Evolutionary conservation across 2,113 vertebrate genomes (phyloP).

Genomic region (Ceuthmochares aereus): DNA sequence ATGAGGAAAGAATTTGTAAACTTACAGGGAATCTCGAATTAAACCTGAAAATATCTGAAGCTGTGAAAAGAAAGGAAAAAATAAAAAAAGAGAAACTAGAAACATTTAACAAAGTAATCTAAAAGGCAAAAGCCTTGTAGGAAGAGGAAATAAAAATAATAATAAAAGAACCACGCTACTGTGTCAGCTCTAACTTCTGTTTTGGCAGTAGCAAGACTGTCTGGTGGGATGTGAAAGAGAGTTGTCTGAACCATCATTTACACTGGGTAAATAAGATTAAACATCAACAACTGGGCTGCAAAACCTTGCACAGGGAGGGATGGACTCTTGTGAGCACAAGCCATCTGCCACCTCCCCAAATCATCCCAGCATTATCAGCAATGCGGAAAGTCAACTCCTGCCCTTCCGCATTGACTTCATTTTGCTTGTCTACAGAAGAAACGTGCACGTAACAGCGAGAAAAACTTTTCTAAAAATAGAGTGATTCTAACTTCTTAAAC

Average conservation of each 20-base stretch:
- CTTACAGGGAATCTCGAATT: background rate
- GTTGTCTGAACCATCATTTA: background rate
- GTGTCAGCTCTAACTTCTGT: background rate
- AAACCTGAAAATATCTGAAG: background rate
- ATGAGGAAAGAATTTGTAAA: background rate
- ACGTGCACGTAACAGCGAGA: background rate
- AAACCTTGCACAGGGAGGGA: background rate
- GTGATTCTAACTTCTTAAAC: background rate
- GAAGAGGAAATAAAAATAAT: background rate
- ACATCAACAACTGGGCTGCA: background rate
- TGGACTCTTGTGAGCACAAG: background rate
- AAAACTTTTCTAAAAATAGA: background rate
- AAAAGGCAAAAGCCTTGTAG: background rate
- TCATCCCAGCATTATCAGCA: background rate
- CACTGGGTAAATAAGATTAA: background rate
- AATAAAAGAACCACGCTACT: background rate
- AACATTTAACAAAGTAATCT: background rate
- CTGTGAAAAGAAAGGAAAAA: background rate
- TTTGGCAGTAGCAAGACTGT: background rate
- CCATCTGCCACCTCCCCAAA: background rate
- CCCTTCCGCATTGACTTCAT: background rate
- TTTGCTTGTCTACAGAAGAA: background rate
- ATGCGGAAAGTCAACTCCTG: background rate
- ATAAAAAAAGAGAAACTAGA: background rate
- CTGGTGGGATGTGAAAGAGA: background rate